phyloP scores from a whole-genome alignment of 2,113 vertebrate species.

The Alaudala cheleensis region DNA sequence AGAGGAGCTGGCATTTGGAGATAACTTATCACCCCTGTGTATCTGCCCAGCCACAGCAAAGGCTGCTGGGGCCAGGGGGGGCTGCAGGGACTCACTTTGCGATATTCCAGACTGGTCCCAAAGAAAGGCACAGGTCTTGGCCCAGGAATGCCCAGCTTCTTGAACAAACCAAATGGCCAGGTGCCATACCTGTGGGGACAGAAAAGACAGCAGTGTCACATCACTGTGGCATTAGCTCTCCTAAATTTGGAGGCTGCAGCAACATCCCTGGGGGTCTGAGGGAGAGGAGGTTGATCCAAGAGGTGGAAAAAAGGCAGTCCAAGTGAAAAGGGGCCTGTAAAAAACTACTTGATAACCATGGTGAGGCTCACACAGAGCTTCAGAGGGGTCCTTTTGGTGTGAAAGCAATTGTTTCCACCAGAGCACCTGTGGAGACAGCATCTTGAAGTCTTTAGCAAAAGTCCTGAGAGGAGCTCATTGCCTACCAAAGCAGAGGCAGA shows the following conservation, averaged over 20 bases:
- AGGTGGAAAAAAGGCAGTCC: background rate
- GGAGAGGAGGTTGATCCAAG: background rate
- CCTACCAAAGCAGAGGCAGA: background rate
- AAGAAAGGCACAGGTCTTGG: slow-evolving; percentile 81
- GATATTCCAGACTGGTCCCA: slow-evolving; percentile 68
- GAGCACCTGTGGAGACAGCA: background rate
- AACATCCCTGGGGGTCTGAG: background rate
- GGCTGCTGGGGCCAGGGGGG: background rate
- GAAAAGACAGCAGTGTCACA: background rate
- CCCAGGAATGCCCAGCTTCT: slow-evolving; percentile 77
- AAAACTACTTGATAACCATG: background rate
- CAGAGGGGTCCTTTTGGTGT: background rate
- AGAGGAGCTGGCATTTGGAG: background rate
- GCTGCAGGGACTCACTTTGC: slow-evolving; percentile 61
- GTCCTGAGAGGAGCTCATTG: background rate
- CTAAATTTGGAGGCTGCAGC: background rate
- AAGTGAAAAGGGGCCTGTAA: background rate
- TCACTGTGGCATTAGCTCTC: accelerated
- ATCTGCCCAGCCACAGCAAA: background rate
- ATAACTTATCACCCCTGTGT: background rate
- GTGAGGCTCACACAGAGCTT: background rate
- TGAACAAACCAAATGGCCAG: slow-evolving; percentile 77
- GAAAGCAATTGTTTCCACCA: background rate
- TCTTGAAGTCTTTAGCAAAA: background rate
- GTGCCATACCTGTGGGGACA: slow-evolving; percentile 73